Evolutionary conservation across 2,888 invertebrate genomes (phyloP).

Genomic region (Agriotes lineatus): DNA sequence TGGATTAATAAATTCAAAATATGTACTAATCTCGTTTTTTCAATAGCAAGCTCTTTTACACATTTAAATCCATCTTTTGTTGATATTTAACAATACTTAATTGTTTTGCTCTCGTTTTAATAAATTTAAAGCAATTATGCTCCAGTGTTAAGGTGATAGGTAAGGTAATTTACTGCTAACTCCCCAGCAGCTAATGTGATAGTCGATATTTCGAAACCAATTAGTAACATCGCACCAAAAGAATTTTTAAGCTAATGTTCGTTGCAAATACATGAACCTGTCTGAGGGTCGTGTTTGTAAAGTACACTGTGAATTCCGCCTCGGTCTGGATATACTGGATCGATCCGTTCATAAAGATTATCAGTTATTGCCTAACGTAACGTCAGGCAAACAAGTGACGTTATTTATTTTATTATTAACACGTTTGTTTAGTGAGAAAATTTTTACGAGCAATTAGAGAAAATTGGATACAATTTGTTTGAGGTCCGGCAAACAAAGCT

Average conservation of each 20-base stretch:
- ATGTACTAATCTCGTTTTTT: too few relatives aligned
- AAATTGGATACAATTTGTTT: constrained; percentile 3
- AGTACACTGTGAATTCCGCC: constrained; percentile 26
- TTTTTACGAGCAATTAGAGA: constrained; percentile 6
- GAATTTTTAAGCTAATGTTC: neutral
- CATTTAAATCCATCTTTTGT: too few relatives aligned
- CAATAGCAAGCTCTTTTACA: too few relatives aligned
- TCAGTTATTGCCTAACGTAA: constrained; percentile 18
- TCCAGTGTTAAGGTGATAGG: too few relatives aligned
- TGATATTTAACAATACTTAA: too few relatives aligned
- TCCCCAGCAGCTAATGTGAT: too few relatives aligned
- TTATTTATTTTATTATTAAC: constrained; percentile 20
- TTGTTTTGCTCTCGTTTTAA: too few relatives aligned
- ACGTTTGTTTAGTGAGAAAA: constrained; percentile 13
- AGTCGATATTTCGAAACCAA: too few relatives aligned
- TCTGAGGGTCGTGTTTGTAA: neutral
- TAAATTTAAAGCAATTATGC: too few relatives aligned
- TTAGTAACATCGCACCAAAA: too few relatives aligned
- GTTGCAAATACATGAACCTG: neutral
- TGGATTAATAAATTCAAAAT: too few relatives aligned
- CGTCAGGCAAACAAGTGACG: constrained; percentile 20
- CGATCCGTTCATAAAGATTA: constrained; percentile 29
- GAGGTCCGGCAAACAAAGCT: neutral
- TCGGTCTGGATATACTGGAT: constrained; percentile 41
- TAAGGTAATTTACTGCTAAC: too few relatives aligned